Evolutionary conservation across 2,797 vertebrate genomes (phyloP).

Genomic region (Siniperca undulata): DNA sequence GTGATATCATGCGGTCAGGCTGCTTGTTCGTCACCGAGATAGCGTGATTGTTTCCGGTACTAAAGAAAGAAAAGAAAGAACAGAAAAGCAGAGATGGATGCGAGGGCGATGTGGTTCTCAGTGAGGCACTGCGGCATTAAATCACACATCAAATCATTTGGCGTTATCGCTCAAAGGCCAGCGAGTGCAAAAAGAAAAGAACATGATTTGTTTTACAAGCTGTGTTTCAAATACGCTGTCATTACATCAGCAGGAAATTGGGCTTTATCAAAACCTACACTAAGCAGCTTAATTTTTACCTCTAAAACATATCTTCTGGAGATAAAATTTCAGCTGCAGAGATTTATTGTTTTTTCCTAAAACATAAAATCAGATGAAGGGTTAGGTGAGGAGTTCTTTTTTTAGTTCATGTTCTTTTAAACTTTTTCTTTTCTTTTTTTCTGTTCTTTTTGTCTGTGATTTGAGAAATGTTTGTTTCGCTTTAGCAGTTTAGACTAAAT

Average conservation of each 20-base stretch:
- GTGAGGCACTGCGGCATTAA: conserved; percentile 66
- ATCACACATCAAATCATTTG: conserved; percentile 74
- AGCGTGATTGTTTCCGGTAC: conserved; percentile 85
- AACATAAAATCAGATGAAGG: not conserved
- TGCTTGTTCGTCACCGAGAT: conserved; percentile 80
- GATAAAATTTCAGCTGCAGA: conserved; percentile 45
- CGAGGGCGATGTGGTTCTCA: conserved; percentile 50
- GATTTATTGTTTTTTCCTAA: not conserved
- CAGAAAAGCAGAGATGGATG: conserved; percentile 56
- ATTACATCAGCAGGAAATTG: conserved; percentile 71
- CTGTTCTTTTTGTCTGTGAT: not conserved
- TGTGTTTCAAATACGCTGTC: conserved; percentile 52
- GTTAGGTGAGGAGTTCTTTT: not conserved
- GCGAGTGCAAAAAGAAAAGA: conserved; percentile 57
- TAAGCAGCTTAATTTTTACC: conserved; percentile 23
- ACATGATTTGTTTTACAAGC: conserved; percentile 43
- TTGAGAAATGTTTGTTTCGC: not conserved
- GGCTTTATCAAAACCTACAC: conserved; percentile 61
- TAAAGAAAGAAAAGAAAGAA: conserved; percentile 37
- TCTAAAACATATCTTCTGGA: conserved; percentile 14
- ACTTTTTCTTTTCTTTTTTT: not conserved
- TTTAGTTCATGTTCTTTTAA: not conserved
- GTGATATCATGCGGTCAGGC: conserved; percentile 83
- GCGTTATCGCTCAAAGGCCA: conserved; percentile 61
- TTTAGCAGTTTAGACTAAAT: not conserved